A percentile compares a stretch with the other conserved stretches of the same genome.
Conservation (phyloP, 2,113 vertebrate genomes). For the Ornithorhynchus anatinus region DNA sequence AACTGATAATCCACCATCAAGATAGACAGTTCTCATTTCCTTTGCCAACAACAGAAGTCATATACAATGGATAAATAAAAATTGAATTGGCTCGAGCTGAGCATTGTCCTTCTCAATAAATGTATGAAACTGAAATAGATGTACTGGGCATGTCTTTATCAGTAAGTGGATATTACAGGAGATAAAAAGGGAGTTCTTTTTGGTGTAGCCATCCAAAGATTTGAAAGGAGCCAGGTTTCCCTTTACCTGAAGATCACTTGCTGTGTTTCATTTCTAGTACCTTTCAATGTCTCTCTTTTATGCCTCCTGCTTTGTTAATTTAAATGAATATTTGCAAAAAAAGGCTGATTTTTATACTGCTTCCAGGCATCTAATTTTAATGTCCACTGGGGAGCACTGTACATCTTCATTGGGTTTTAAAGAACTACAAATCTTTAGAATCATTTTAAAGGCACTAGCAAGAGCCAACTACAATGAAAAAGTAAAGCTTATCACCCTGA, state of each 20-base stretch:
- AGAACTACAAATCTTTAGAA: conserved; percentile 38
- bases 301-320: conserved; percentile 26
- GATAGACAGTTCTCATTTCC: conserved; percentile 3
- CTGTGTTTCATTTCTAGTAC: conserved; percentile 1
- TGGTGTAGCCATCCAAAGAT: not conserved
- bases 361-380: conserved; percentile 42
- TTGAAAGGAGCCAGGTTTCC: not conserved
- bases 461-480: conserved; percentile 10
- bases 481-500: too few relatives aligned
- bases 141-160: not conserved
- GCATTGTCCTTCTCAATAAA: conserved; percentile 33
- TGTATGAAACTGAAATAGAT: not conserved
- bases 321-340: conserved; percentile 21
- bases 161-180: not conserved
- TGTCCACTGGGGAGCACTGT: conserved; percentile 39
- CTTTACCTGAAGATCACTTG: not conserved
- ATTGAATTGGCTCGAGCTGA: conserved; percentile 36
- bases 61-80: conserved; percentile 20
- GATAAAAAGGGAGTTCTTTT: not conserved
- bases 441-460: conserved; percentile 44
- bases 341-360: conserved; percentile 6
- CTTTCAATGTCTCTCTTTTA: not conserved
- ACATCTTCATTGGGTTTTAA: conserved; percentile 36
- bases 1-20: not conserved
- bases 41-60: conserved; percentile 18